Evolutionary conservation across 2,113 vertebrate genomes (phyloP).

Genomic region (Hemicordylus capensis): DNA sequence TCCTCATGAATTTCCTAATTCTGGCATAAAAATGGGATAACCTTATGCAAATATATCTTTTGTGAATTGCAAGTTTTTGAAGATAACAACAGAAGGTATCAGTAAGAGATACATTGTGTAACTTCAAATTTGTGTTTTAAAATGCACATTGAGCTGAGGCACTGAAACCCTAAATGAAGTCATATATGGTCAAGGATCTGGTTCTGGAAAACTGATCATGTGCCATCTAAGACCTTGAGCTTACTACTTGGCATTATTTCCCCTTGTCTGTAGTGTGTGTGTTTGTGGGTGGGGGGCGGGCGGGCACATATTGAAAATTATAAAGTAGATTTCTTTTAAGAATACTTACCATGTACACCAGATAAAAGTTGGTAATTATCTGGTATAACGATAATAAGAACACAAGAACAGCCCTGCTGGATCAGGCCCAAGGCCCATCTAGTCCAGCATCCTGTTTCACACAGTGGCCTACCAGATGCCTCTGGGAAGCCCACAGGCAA

Average conservation of each 20-base stretch:
- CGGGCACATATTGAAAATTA: neutral
- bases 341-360: neutral
- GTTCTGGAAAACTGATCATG: neutral
- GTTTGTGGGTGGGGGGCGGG: neutral
- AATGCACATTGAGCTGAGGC: neutral
- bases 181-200: neutral
- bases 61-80: neutral
- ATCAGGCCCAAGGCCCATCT: no score
- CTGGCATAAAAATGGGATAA: slow-evolving; percentile 1
- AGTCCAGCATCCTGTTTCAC: no score
- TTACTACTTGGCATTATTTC: no score
- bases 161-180: neutral
- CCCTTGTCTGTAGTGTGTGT: no score
- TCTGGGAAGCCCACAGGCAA: no score
- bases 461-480: no score
- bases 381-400: neutral
- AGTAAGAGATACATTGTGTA: slow-evolving; percentile 1
- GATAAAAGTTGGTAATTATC: neutral
- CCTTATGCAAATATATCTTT: neutral
- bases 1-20: slow-evolving; percentile 15
- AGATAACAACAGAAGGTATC: neutral
- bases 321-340: neutral
- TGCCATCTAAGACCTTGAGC: neutral
- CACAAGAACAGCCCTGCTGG: no score
- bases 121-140: neutral